Percentiles rank a stretch among this genome's conserved stretches.
Evolutionary conservation across 2,113 vertebrate genomes (phyloP).

Genomic region (Upupa epops): DNA sequence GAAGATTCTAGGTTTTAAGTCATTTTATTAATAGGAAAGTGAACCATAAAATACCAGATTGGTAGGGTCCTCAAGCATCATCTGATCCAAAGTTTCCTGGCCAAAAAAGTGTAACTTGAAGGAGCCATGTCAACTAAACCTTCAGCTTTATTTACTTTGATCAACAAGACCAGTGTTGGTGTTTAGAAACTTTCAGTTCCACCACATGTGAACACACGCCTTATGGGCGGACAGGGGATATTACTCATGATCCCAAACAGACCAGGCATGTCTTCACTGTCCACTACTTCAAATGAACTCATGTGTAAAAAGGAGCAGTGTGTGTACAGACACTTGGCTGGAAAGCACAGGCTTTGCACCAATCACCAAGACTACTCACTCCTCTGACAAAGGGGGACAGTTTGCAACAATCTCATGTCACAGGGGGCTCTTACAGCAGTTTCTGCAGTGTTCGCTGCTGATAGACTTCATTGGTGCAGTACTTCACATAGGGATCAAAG

Average conservation of each 20-base stretch:
- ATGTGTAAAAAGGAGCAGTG: neutral
- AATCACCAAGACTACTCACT: neutral
- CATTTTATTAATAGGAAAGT: neutral
- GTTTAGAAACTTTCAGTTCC: neutral
- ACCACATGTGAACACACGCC: fast-evolving
- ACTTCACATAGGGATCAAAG: conserved; percentile 94
- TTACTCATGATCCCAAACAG: fast-evolving
- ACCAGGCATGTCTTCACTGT: neutral
- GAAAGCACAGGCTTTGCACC: neutral
- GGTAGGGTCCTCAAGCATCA: neutral
- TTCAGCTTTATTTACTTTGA: neutral
- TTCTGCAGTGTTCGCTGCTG: conserved; percentile 94
- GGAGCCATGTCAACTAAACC: neutral
- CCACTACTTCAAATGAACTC: neutral
- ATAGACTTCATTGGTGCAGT: conserved; percentile 97
- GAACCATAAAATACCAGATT: neutral
- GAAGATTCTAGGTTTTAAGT: neutral
- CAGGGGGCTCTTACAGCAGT: conserved; percentile 81
- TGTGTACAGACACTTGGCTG: neutral
- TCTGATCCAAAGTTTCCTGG: no score
- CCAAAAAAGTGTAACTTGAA: neutral
- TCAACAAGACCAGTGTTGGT: neutral
- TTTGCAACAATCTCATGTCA: neutral
- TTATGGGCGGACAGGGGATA: neutral
- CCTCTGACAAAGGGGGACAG: neutral